A percentile compares a stretch with the other conserved stretches of the same genome.
phyloP scores from a whole-genome alignment of 2,797 vertebrate species.

The Falco berigora region DNA sequence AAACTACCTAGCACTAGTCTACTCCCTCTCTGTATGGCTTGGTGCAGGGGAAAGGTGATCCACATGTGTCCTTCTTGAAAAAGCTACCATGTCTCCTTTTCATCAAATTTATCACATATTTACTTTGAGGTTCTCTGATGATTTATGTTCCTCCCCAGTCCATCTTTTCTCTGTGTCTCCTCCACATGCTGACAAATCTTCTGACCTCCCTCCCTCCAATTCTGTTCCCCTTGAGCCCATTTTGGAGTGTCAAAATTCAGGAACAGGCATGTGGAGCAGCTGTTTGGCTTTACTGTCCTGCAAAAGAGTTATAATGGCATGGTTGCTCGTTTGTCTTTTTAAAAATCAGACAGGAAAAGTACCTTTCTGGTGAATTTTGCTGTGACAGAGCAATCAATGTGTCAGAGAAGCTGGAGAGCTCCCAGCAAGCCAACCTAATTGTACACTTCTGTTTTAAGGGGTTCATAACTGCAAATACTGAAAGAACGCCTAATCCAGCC shows the following conservation, averaged over 20 bases:
- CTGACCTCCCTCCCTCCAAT: not conserved
- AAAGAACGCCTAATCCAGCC: not conserved
- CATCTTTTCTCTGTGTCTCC: not conserved
- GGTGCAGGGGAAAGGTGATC: fast-evolving
- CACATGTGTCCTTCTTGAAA: not conserved
- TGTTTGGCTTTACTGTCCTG: not conserved
- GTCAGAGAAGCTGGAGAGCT: not conserved
- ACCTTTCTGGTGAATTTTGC: not conserved
- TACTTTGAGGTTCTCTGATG: not conserved
- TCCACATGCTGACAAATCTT: not conserved
- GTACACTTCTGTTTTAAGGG: not conserved
- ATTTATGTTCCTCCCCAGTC: not conserved
- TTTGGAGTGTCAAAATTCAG: not conserved
- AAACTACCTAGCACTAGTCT: not conserved
- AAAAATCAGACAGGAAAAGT: not conserved
- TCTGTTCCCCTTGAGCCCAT: not conserved
- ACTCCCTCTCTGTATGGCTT: not conserved
- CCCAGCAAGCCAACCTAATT: not conserved
- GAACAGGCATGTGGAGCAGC: not conserved
- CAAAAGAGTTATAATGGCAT: not conserved
- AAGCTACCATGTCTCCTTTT: not conserved
- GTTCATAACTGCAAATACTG: not conserved
- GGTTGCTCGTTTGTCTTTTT: not conserved
- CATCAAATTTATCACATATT: not conserved
- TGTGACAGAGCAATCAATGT: not conserved